phyloP scores from a whole-genome alignment of 2,888 invertebrate species.

The Germaria angustata region DNA sequence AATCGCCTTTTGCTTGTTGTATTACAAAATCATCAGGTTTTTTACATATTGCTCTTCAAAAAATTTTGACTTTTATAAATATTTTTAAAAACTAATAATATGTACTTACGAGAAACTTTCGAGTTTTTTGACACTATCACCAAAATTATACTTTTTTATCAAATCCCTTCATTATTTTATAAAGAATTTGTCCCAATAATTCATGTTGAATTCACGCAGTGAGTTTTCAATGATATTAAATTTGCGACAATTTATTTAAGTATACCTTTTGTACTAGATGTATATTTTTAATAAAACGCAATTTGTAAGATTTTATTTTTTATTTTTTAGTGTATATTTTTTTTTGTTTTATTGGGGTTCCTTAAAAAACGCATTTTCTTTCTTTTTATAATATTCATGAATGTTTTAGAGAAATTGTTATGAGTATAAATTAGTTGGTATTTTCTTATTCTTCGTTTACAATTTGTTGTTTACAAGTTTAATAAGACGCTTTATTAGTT shows the following conservation, averaged over 20 bases:
- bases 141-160: background rate
- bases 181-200: background rate
- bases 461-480: slow-evolving; percentile 33
- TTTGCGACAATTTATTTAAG: too few relatives aligned
- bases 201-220: background rate
- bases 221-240: too few relatives aligned
- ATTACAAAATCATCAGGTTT: too few relatives aligned
- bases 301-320: slow-evolving; percentile 24
- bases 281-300: slow-evolving; percentile 52
- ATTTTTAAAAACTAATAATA: background rate
- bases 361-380: slow-evolving; percentile 44
- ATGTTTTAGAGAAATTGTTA: slow-evolving; percentile 25
- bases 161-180: background rate
- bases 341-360: slow-evolving; percentile 11
- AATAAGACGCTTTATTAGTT: slow-evolving; percentile 38
- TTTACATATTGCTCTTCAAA: background rate
- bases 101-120: slow-evolving; percentile 50
- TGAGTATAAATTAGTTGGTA: slow-evolving; percentile 11
- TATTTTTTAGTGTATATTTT: slow-evolving; percentile 23
- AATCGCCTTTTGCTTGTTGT: background rate
- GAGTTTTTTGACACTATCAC: background rate
- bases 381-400: slow-evolving; percentile 14
- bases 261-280: background rate
- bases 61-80: background rate
- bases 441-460: background rate